Evolutionary conservation across 2,113 vertebrate genomes (phyloP), one percentile per base, ranked within the genome.

Genomic region (Alethe diademata): DNA sequence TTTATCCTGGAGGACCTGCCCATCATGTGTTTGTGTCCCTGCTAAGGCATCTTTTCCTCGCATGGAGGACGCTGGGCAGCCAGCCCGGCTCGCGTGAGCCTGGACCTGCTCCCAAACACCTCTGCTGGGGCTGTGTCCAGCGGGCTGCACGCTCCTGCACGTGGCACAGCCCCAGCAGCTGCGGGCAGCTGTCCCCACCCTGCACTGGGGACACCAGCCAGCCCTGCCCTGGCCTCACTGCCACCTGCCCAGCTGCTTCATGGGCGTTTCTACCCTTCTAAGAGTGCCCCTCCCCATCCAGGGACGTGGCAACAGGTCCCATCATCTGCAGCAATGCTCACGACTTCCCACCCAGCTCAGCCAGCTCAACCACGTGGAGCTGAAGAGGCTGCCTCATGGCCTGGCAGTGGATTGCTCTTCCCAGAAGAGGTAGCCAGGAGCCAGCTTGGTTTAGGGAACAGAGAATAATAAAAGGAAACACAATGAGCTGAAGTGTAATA

Each of bases 81-180:
- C 57, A 42, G 80, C 90, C 86, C 18, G 1, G 2, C 73, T 80
- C 2, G 2, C 73, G 15, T 69, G 56, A 92, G 69, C 72, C 80
- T 95, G 95, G 97, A 67, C 54, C 81, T 64, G 75, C 91, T 96
- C 91, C 95, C 94, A 93, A 9, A 90, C 87, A 92, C 84, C 92
- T 95, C 22, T 2, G 70, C 25, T 29, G n/a, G 72, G 56, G 61
- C 88, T 31, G 35, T 20, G 6, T 89, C 57, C 8, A 1, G 36
- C 0, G 2, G 60, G 84, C 74, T 51, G 73, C 84, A 74, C 14
- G 22, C 78, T 92, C 18, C 1, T 3, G 9, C 73, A 78, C 4
- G 65, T 16, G 4, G 33, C 3, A 0, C 73, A 5, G 4, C 40
- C 62, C 28, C 22, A 0, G 62, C 86, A 79, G 86, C 85, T 61